Conservation (phyloP, 2,888 invertebrate species). For the Muscina levida region DNA sequence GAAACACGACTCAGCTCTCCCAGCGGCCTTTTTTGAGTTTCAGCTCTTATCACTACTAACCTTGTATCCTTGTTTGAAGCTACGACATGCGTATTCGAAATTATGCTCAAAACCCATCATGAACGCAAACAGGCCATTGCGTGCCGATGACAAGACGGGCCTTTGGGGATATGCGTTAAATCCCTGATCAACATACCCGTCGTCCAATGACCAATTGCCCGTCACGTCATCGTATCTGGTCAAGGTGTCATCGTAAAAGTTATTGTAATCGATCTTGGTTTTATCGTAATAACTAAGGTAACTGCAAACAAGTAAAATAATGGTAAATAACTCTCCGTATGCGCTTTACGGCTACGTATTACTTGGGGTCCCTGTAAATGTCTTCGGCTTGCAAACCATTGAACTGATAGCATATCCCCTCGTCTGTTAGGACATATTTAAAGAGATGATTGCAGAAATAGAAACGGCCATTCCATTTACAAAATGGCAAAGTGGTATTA, state of each 20-base stretch:
- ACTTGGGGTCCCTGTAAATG: constrained; percentile 74
- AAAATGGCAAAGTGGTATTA: constrained; percentile 76
- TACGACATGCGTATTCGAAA: constrained; percentile 86
- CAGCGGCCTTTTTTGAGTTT: no score
- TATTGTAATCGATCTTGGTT: constrained; percentile 72
- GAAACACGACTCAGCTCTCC: not conserved
- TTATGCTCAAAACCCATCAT: constrained; percentile 83
- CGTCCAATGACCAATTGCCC: constrained; percentile 83
- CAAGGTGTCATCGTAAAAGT: constrained; percentile 69
- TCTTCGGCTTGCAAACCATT: constrained; percentile 75
- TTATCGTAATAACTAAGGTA: constrained; percentile 73
- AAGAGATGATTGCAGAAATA: constrained; percentile 76
- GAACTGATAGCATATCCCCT: constrained; percentile 78
- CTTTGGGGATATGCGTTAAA: constrained; percentile 85
- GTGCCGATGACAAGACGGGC: constrained; percentile 84
- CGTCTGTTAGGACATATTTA: constrained; percentile 77
- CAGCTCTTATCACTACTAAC: no score
- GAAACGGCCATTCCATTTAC: constrained; percentile 76
- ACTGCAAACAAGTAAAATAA: constrained; percentile 52
- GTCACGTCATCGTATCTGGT: constrained; percentile 69
- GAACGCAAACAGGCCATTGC: constrained; percentile 84
- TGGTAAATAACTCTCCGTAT: no score
- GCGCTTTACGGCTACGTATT: no score
- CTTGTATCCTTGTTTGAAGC: constrained; percentile 88
- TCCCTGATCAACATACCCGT: constrained; percentile 82